Conservation (phyloP, 1,140 invertebrate genomes). For the Capitella teleta region DNA sequence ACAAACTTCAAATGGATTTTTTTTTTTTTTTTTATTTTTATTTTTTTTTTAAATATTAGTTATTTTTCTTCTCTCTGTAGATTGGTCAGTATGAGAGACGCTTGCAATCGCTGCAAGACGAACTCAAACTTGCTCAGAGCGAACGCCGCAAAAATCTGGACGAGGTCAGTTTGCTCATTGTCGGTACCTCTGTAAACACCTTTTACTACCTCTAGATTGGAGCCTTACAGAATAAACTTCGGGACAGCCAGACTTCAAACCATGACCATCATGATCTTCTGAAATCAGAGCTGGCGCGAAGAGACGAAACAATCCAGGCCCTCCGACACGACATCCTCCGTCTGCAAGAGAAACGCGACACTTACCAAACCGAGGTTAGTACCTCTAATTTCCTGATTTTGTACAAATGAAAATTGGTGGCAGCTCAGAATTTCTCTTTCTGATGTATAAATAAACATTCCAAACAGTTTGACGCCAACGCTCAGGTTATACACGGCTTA, state of each 20-base stretch:
- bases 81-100: constrained; percentile 30
- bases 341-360: constrained; percentile 35
- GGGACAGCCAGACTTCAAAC: constrained; percentile 27
- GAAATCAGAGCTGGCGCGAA: constrained; percentile 30
- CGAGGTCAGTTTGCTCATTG: constrained; percentile 25
- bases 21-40: no score
- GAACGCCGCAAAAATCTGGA: constrained; percentile 30
- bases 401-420: no score
- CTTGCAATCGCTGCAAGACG: constrained; percentile 27
- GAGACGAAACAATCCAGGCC: constrained; percentile 38
- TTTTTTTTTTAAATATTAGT: no score
- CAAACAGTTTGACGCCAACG: no score
- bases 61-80: no score
- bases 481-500: no score
- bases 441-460: no score
- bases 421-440: no score
- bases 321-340: constrained; percentile 30
- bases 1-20: no score
- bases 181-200: no score
- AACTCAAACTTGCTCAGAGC: constrained; percentile 28
- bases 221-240: constrained; percentile 24
- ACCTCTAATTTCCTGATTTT: no score
- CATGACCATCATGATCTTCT: constrained; percentile 32
- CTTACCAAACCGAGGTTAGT: constrained; percentile 29
- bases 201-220: constrained; percentile 15